These are phyloP conservation scores for Staurois parvus DNA, from an alignment of 2,797 vertebrate species.

Conservation along the genomic window DNA sequence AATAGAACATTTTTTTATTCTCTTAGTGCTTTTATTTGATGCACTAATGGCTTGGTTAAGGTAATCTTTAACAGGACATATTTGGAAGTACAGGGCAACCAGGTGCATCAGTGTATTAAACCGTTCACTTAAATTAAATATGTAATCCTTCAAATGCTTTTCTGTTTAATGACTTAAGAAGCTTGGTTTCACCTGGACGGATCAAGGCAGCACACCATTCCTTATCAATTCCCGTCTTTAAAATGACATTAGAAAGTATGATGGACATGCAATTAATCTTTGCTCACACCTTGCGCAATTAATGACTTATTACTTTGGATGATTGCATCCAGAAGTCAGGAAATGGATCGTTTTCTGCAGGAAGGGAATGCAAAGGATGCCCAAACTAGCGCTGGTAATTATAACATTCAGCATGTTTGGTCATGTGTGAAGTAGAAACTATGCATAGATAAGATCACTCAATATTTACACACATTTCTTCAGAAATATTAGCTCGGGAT, in stretches of 20 bases:
- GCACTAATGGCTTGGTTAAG: conserved; percentile 74
- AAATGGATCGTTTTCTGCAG: conserved; percentile 46
- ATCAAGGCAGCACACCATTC: conserved; percentile 77
- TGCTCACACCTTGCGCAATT: conserved; percentile 47
- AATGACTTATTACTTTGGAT: conserved; percentile 51
- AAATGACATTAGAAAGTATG: conserved; percentile 73
- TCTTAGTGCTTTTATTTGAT: conserved; percentile 59
- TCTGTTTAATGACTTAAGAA: conserved; percentile 86
- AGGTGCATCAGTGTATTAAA: conserved; percentile 81
- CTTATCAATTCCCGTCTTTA: conserved; percentile 78
- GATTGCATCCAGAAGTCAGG: conserved; percentile 40
- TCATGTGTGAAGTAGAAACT: conserved; percentile 33
- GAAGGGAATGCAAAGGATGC: conserved; percentile 27
- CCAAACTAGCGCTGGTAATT: conserved; percentile 48
- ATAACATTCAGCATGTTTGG: conserved; percentile 23
- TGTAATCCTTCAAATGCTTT: conserved; percentile 87
- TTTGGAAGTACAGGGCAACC: conserved; percentile 77
- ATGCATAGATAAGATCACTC: conserved; percentile 13
- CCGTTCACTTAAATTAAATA: conserved; percentile 86
- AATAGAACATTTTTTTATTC: not conserved
- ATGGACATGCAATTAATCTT: conserved; percentile 57
- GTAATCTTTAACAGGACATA: conserved; percentile 78
- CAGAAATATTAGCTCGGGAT: not conserved
- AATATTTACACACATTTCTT: conserved; percentile 26
- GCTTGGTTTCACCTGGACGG: conserved; percentile 83